A percentile compares a stretch with the other conserved stretches of the same genome.
Conservation (phyloP, 2,888 invertebrate genomes). For the Erebia palarica region DNA sequence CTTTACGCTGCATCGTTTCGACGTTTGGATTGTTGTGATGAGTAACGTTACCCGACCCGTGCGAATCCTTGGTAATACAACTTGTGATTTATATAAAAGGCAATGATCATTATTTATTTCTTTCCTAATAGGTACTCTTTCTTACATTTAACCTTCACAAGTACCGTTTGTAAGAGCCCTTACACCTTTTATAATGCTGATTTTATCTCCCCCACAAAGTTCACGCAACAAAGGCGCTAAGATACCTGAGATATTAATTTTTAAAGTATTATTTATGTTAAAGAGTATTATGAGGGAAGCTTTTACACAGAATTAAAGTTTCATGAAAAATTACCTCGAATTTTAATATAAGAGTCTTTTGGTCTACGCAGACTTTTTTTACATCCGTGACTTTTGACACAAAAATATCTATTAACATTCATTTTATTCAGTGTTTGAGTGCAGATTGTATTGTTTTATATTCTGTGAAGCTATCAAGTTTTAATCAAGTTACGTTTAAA, state of each 20-base stretch:
- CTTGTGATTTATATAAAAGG: not conserved
- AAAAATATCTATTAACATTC: not conserved
- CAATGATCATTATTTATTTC: not conserved
- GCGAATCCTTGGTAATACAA: too few species aligned
- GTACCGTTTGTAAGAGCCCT: constrained; percentile 19
- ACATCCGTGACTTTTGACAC: not conserved
- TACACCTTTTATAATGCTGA: constrained; percentile 34
- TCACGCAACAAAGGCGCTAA: constrained; percentile 33
- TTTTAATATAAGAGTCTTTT: constrained; percentile 5
- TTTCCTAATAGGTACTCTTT: not conserved
- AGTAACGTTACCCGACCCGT: too few species aligned
- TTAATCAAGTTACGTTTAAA: not conserved
- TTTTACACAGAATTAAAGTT: constrained; percentile 17
- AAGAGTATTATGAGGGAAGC: constrained; percentile 35
- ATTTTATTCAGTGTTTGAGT: not conserved
- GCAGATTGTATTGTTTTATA: not conserved
- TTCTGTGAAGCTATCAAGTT: not conserved
- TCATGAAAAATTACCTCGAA: constrained; percentile 7
- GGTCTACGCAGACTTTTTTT: not conserved
- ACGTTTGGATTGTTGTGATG: too few species aligned
- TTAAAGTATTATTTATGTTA: constrained; percentile 45
- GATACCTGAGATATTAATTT: constrained; percentile 48
- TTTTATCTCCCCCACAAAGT: constrained; percentile 34
- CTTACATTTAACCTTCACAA: constrained; percentile 2
- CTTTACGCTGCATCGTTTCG: too few species aligned